A percentile compares a stretch with the other conserved stretches of the same genome.
phyloP scores from a whole-genome alignment of 2,113 vertebrate genomes.

The Chlorodrepanis virens region DNA sequence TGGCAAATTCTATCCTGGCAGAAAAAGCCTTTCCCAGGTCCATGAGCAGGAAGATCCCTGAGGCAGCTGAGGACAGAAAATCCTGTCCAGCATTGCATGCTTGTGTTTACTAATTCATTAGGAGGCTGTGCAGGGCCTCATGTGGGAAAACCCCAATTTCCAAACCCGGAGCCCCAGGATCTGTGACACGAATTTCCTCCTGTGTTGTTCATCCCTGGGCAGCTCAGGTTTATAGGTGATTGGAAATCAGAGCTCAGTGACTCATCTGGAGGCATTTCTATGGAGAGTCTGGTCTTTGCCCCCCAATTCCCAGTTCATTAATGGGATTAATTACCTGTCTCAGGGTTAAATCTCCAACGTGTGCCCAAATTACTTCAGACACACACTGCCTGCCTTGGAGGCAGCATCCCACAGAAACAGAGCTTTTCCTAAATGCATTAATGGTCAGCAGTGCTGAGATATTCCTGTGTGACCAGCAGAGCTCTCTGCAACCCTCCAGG shows the following conservation, averaged over 20 bases:
- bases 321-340: neutral
- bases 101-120: neutral
- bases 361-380: neutral
- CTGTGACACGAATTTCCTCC: neutral
- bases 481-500: too few species aligned
- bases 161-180: neutral
- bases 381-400: neutral
- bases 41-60: neutral
- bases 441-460: too few species aligned
- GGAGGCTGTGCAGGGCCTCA: neutral
- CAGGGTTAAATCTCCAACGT: neutral
- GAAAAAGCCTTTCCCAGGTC: neutral
- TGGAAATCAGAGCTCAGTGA: neutral
- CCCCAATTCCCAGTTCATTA: neutral
- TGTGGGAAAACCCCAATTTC: constrained; percentile 16
- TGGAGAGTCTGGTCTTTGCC: neutral
- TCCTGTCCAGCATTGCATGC: neutral
- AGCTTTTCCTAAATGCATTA: too few species aligned
- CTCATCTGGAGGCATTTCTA: neutral
- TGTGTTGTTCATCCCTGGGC: neutral
- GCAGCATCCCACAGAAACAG: too few species aligned
- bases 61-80: neutral
- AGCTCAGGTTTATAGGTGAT: neutral
- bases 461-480: too few species aligned
- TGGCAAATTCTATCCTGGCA: neutral